Base-by-base conservation (phyloP, 2,113 vertebrate genomes). In the Motacilla tschutschensis region DNA sequence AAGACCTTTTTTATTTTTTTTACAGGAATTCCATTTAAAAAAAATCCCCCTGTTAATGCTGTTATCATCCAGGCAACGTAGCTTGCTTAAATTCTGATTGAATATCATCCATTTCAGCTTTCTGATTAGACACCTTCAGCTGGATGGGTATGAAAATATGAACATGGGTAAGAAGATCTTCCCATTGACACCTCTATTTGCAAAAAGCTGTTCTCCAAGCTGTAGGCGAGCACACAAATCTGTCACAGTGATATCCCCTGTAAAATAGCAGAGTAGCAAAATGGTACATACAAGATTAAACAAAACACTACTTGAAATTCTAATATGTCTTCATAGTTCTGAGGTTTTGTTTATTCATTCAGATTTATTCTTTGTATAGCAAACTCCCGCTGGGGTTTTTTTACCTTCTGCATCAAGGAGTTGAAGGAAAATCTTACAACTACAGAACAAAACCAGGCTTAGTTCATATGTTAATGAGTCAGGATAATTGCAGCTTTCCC, bases 401-500 rank as follows among this genome's bases (percentile, higher is more conserved):
- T 93, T 92, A 91, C 92, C 89, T 93, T 89, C 75, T 93, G 91
- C 91, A 91, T 93, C 86, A 96, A 96, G 94, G 93, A 92, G 90
- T 93, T 96, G 96, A 96, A 85, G 85, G 89, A 96, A 96, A 95
- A 95, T 94, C 94, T 93, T 93, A 85, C 85, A 94, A 92, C 88
- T 79, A 41, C 69, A 46, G 82, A 95, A 95, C 83, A 95, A 83
- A 94, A 82, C 85, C 74, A 81, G 85, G 74, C 81, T 94, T 96
- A 86, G 55, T 96, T 97, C 93, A 92, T 96, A 96, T 96, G 96
- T 91, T 96, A 97, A 97, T 96, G 89, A 97, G 80, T 58, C 70
- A 84, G 79, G 93, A 95, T 97, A 97, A 97, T 96, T 97, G 94
- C 93, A 96, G 93, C 95, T 96, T 97, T 97, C 95, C 94, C 94